Evolutionary conservation across 2,113 vertebrate species (phyloP), one percentile per base, ranked within the genome.

Genomic region (Tenebrosternarchus preto): DNA sequence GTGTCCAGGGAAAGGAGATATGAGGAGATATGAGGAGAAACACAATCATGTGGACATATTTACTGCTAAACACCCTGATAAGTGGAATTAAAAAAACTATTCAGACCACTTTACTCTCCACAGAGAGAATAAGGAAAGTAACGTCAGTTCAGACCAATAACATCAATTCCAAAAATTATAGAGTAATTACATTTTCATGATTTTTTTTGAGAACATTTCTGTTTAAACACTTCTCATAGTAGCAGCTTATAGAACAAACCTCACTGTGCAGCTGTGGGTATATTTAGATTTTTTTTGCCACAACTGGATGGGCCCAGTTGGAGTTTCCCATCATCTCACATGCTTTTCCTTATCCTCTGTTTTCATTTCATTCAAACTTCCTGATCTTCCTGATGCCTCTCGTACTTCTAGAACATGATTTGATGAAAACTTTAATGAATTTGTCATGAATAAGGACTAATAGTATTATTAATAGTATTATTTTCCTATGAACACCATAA

Each of bases 111-210:
- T 39, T 74, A 43, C 15, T 31, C 82, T 56, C 82, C 81, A 66
- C 82, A 69, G 82, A 84, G 82, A 85, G 73, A 46, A 85, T 78
- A 82, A 77, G 8, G 39, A 43, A 43, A 5, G 36, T 36, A 3
- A n/a, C n/a, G n/a, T 36, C 36, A 4, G 39, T 9, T 5, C 39
- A 43, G 39, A 8, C 6, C 6, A 59, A 57, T 53, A 61, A 82
- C 83, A 85, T 82, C 77, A 83, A 57, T 24, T 12, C 39, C 67
- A 88, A 89, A 80, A 87, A 90, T 91, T 90, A 91, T 91, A 90
- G 90, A 92, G 91, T 85, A 84, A 6, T 83, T 90, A 86, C 87
- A 83, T 83, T 87, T 86, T 89, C 69, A 83, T 55, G 43, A 24
- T 22, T 20, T 77, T 72, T 50, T 50, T 50, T 50, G 7, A n/a